Conservation (phyloP, 2,888 invertebrate species). For the Leucophenga maculata region DNA sequence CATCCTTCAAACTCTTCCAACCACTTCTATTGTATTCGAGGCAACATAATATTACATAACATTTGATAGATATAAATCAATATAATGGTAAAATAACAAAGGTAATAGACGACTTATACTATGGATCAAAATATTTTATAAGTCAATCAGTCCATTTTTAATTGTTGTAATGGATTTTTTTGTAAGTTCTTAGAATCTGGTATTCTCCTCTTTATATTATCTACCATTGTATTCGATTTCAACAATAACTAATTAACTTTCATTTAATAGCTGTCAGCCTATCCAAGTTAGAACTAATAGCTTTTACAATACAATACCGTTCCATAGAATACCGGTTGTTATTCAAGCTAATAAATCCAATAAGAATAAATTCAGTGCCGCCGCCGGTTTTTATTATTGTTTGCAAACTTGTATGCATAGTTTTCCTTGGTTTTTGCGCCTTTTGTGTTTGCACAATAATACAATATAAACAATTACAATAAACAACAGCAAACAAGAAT, state of each 20-base stretch:
- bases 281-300: background rate
- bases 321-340: background rate
- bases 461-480: conserved; percentile 46
- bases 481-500: conserved; percentile 37
- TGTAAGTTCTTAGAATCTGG: too few species aligned
- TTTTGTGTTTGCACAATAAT: conserved; percentile 56
- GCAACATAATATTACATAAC: too few species aligned
- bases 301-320: too few species aligned
- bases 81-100: too few species aligned
- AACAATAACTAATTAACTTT: conserved; percentile 2
- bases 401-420: background rate
- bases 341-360: conserved; percentile 43
- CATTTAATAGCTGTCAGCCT: conserved; percentile 24
- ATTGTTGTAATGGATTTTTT: too few species aligned
- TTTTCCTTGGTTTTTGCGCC: conserved; percentile 22
- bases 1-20: too few species aligned
- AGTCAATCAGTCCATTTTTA: too few species aligned
- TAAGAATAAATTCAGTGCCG: conserved; percentile 40
- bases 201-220: too few species aligned
- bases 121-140: too few species aligned
- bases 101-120: too few species aligned
- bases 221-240: background rate
- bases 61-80: too few species aligned
- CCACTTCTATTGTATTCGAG: too few species aligned
- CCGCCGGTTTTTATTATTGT: conserved; percentile 26